phyloP scores from a whole-genome alignment of 2,888 invertebrate genomes.

The Meloe dianella region DNA sequence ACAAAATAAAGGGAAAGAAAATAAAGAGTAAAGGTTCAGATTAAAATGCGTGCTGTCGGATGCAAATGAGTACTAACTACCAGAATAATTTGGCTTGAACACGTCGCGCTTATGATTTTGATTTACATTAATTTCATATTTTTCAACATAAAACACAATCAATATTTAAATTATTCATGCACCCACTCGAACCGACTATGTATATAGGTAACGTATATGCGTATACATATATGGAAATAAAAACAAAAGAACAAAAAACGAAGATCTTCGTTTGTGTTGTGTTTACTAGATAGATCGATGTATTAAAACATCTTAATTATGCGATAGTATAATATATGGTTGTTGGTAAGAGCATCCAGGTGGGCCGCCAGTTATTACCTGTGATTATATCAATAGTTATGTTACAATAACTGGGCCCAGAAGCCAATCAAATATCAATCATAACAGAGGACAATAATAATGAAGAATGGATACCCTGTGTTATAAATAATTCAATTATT shows the following conservation, averaged over 20 bases:
- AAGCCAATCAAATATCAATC: slow-evolving; percentile 53
- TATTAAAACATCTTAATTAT: slow-evolving; percentile 6
- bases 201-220: not conserved
- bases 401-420: slow-evolving; percentile 6
- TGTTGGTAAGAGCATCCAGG: not conserved
- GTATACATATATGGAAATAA: not conserved
- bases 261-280: slow-evolving; percentile 32
- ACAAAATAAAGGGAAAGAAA: not conserved
- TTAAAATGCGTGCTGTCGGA: slow-evolving; percentile 56
- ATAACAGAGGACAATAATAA: slow-evolving; percentile 46
- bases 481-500: slow-evolving; percentile 59
- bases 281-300: not conserved
- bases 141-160: slow-evolving; percentile 57
- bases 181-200: slow-evolving; percentile 26
- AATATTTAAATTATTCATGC: slow-evolving; percentile 54
- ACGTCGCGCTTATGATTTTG: slow-evolving; percentile 61
- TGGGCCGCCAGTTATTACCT: slow-evolving; percentile 12
- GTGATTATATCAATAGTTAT: slow-evolving; percentile 38
- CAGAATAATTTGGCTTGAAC: slow-evolving; percentile 60
- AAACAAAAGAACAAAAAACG: not conserved
- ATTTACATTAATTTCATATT: slow-evolving; percentile 62
- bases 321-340: not conserved
- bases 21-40: slow-evolving; percentile 29
- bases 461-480: slow-evolving; percentile 29
- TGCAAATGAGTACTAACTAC: slow-evolving; percentile 60